Evolutionary conservation across 2,888 invertebrate species (phyloP).

Genomic region (Dryobotodes eremita): DNA sequence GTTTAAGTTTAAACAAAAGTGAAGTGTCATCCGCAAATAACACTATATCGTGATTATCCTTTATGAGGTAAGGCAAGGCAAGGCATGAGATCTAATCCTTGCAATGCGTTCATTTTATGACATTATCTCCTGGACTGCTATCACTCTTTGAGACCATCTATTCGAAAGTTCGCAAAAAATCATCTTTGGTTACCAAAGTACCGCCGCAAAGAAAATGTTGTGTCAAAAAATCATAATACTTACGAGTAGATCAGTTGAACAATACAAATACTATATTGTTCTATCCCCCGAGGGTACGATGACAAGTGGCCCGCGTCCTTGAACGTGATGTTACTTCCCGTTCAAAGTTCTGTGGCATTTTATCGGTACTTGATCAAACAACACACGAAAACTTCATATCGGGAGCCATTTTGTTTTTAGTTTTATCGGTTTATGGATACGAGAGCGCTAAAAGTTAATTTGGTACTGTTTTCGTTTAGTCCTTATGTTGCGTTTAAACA

Average conservation of each 20-base stretch:
- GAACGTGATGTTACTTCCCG: conserved; percentile 25
- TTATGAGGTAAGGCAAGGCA: no score
- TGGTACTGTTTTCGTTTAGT: neutral
- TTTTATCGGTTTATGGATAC: conserved; percentile 22
- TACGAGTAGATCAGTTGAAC: conserved; percentile 29
- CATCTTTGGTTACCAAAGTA: neutral
- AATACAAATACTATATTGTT: conserved; percentile 48
- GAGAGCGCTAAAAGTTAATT: conserved; percentile 1
- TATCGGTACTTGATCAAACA: conserved; percentile 58
- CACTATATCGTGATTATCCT: no score
- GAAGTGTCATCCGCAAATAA: no score
- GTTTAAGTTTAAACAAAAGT: no score
- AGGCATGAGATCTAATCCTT: neutral
- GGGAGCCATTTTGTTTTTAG: conserved; percentile 48
- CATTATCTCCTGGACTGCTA: neutral
- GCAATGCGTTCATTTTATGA: no score
- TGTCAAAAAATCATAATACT: conserved; percentile 3
- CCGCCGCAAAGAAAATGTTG: neutral
- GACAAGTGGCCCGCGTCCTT: conserved; percentile 54
- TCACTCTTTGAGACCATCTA: neutral
- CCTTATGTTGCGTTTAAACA: neutral
- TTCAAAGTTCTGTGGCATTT: conserved; percentile 54
- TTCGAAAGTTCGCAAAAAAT: neutral
- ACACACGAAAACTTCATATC: conserved; percentile 38
- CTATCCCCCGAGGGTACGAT: conserved; percentile 27